Base-by-base conservation (phyloP, 2,888 invertebrate genomes). In the Cataglyphis livida region DNA sequence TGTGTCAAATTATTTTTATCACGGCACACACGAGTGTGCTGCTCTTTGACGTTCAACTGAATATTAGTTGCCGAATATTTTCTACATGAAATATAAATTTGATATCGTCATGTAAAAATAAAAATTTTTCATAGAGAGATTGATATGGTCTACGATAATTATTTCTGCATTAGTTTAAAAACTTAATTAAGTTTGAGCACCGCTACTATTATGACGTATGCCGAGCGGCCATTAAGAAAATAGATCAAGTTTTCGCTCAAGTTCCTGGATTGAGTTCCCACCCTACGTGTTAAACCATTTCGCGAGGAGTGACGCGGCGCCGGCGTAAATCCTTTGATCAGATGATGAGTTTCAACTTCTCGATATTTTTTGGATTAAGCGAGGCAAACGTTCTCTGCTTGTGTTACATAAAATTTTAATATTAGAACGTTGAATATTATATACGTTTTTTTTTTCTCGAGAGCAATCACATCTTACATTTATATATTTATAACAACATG, bases 241-340 rank as follows among this genome's bases (percentile, higher is more conserved):
- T 78, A 70, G 78, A 78, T 59, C 78, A 78, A 78, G 78, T 76
- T 32, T 21, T 10, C 21, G 10, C 44, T 18, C 44, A 41, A 41
- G 41, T 41, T 41, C 3, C 71, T 41, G 78, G 59, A 78, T 70
- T 78, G 71, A 59, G 70, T 70, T 59, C 15, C 70, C 32, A 12
- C 32, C 57, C 35, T 35, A 18, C 32, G 44, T 21, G 70, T 68
- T 32, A 44, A 59, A 70, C 6, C 59, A 41, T 59, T 78, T 78
- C 44, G 76, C 54, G 54, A 76, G 3, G 7, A 76, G 25, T 12
- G 12, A 44, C 41, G 71, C 78, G 59, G 78, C 59, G 78, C 32
- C 78, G 59, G 78, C 59, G 78, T 32, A 59, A 59, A 78, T 41
- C 15, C 78, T 78, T 78, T 78, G 78, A 78, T 78, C 78, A 59